These are phyloP conservation scores for Caenorhabditis japonica DNA, from an alignment of 2,888 invertebrate genomes.

Conservation along the genomic window DNA sequence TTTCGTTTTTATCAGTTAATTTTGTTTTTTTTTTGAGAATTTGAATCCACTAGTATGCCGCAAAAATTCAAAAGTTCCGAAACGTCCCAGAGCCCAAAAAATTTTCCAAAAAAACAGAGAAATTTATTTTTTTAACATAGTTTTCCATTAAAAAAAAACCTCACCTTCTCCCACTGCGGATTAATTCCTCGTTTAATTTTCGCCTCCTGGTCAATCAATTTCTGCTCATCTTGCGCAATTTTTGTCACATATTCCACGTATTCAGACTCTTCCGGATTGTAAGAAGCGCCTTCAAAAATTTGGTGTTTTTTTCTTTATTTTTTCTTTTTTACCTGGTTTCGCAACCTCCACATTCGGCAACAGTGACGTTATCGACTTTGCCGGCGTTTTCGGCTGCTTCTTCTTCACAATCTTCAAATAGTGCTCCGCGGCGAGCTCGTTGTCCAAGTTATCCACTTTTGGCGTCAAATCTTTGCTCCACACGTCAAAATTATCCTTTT, in stretches of 20 bases:
- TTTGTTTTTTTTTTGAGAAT: too few relatives aligned
- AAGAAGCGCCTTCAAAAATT: constrained; percentile 54
- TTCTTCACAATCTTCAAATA: constrained; percentile 51
- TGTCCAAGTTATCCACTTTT: constrained; percentile 23
- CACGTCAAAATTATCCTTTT: constrained; percentile 45
- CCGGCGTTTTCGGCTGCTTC: constrained; percentile 48
- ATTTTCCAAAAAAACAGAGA: too few relatives aligned
- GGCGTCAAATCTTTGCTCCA: constrained; percentile 57
- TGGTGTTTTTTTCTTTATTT: neutral
- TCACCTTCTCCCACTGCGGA: constrained; percentile 50
- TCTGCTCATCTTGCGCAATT: constrained; percentile 52
- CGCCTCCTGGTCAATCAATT: constrained; percentile 40
- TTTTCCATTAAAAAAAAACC: too few relatives aligned
- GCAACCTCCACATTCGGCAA: constrained; percentile 51
- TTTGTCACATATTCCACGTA: constrained; percentile 52
- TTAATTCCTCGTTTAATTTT: constrained; percentile 41
- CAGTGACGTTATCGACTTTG: constrained; percentile 49
- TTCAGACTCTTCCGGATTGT: constrained; percentile 58
- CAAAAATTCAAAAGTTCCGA: too few relatives aligned
- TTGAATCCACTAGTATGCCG: too few relatives aligned
- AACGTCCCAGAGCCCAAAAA: too few relatives aligned
- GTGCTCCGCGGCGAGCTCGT: constrained; percentile 49
- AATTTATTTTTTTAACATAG: too few relatives aligned
- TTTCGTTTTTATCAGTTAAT: too few relatives aligned
- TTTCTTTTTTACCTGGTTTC: neutral